Evolutionary conservation across 2,888 invertebrate species (phyloP).

Genomic region (Congeria kusceri): DNA sequence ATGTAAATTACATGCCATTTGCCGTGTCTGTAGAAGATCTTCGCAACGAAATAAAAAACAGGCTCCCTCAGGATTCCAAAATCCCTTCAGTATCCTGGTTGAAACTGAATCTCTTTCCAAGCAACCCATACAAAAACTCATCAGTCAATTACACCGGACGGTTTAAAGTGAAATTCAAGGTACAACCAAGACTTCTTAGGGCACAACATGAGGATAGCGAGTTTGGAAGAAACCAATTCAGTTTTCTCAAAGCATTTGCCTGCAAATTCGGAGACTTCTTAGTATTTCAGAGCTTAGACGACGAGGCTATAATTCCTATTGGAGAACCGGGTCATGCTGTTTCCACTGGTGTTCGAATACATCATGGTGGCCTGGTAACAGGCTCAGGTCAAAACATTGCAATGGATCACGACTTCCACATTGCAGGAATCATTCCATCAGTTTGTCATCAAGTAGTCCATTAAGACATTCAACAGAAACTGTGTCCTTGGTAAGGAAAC

Average conservation of each 20-base stretch:
- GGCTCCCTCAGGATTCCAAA: background rate
- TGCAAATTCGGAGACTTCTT: background rate
- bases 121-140: background rate
- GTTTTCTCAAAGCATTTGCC: conserved; percentile 6
- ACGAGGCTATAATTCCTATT: conserved; percentile 23
- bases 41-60: background rate
- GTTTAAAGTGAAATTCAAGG: conserved; percentile 10
- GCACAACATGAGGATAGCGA: conserved; percentile 8
- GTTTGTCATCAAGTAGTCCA: no score
- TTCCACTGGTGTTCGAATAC: conserved; percentile 22
- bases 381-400: background rate
- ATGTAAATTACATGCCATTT: conserved; percentile 14
- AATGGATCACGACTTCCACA: no score
- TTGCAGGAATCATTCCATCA: no score
- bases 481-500: no score
- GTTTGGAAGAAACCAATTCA: conserved; percentile 3
- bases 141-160: background rate
- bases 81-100: conserved; percentile 8
- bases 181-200: conserved; percentile 2
- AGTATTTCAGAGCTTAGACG: conserved; percentile 16
- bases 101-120: background rate
- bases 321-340: conserved; percentile 11
- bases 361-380: conserved; percentile 3
- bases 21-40: conserved; percentile 8
- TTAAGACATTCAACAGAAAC: no score